A percentile compares a stretch with the other conserved stretches of the same genome.
phyloP scores from a whole-genome alignment of 2,888 invertebrate genomes.

The Azorinus chamasolen region DNA sequence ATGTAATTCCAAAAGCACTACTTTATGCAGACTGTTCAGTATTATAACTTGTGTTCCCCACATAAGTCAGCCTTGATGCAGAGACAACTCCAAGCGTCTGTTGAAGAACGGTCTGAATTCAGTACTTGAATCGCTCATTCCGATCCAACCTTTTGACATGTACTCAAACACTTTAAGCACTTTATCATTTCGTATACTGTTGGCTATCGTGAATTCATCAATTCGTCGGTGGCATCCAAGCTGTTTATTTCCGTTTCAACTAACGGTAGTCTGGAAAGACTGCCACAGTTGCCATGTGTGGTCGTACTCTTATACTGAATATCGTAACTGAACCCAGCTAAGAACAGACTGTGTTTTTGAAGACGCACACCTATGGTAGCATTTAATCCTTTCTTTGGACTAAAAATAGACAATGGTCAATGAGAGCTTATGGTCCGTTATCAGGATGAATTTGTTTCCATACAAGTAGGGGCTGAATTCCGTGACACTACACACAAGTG shows the following conservation, averaged over 20 bases:
- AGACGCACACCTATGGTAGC: slow-evolving; percentile 20
- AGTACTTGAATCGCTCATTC: too few relatives aligned
- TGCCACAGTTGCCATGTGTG: slow-evolving; percentile 40
- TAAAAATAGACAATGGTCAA: slow-evolving; percentile 39
- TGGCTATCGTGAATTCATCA: slow-evolving; percentile 31
- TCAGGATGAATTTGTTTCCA: slow-evolving; percentile 83
- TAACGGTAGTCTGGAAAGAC: slow-evolving; percentile 33
- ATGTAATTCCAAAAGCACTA: too few relatives aligned
- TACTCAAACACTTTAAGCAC: too few relatives aligned
- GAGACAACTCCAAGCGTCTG: too few relatives aligned
- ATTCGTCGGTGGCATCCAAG: slow-evolving; percentile 7
- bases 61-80: too few relatives aligned
- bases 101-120: too few relatives aligned
- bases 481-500: slow-evolving; percentile 83
- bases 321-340: slow-evolving; percentile 15
- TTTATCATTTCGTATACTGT: background rate
- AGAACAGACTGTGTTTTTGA: slow-evolving; percentile 21
- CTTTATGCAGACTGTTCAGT: too few relatives aligned
- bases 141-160: too few relatives aligned
- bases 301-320: slow-evolving; percentile 19
- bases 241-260: background rate
- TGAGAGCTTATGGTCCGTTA: slow-evolving; percentile 63
- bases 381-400: slow-evolving; percentile 57
- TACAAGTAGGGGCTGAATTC: slow-evolving; percentile 85
- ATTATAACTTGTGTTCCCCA: too few relatives aligned